Evolutionary conservation across 2,888 invertebrate genomes (phyloP).

Genomic region (Lymantria monacha): DNA sequence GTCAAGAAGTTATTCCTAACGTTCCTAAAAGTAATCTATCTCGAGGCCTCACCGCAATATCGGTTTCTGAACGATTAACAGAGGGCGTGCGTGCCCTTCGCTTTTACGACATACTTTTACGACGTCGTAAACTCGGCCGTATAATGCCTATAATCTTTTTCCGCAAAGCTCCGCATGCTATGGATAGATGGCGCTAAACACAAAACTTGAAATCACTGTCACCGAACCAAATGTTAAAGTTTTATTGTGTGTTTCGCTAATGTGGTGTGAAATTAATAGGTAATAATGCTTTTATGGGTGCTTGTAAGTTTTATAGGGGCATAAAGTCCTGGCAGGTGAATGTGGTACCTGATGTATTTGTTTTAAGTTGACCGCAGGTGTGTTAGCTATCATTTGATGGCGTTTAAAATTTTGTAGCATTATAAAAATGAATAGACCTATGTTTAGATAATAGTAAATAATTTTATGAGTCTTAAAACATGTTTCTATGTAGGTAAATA

Average conservation of each 20-base stretch:
- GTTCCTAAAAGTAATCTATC: constrained; percentile 76
- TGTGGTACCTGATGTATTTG: constrained; percentile 61
- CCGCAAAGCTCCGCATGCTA: constrained; percentile 51
- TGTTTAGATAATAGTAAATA: constrained; percentile 28
- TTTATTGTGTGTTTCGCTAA: constrained; percentile 82
- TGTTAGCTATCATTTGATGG: constrained; percentile 46
- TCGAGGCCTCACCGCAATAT: constrained; percentile 78
- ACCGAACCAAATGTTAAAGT: constrained; percentile 73
- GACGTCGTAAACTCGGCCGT: constrained; percentile 76
- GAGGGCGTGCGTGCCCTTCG: constrained; percentile 81
- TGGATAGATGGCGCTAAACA: constrained; percentile 74
- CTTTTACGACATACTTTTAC: constrained; percentile 80
- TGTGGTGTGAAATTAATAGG: constrained; percentile 83
- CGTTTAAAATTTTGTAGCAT: constrained; percentile 45
- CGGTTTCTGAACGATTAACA: constrained; percentile 82
- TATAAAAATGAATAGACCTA: constrained; percentile 42
- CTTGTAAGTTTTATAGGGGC: constrained; percentile 74
- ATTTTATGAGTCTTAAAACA: constrained; percentile 25
- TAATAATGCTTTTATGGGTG: constrained; percentile 80
- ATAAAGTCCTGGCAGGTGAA: constrained; percentile 72
- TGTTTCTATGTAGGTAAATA: constrained; percentile 22
- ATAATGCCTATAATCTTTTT: constrained; percentile 80
- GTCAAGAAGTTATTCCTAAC: constrained; percentile 73
- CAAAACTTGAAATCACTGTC: constrained; percentile 74
- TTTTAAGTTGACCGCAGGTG: constrained; percentile 70